Conservation (phyloP, 2,797 vertebrate genomes). For the Taenioides sp. region DNA sequence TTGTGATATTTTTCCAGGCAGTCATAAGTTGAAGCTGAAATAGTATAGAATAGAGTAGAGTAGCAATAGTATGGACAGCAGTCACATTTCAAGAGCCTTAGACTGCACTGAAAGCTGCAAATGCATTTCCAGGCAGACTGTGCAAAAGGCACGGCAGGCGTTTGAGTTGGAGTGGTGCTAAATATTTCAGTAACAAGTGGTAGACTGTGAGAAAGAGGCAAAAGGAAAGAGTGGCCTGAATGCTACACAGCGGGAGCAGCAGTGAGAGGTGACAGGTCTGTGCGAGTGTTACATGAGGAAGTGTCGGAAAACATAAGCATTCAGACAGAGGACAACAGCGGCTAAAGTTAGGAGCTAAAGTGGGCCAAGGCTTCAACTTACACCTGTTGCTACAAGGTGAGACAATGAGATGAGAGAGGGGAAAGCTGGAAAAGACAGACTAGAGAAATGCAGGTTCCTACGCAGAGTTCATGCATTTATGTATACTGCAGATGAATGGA, state of each 20-base stretch:
- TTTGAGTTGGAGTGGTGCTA: constrained; percentile 56
- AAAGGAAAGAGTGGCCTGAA: constrained; percentile 21
- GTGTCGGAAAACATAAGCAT: constrained; percentile 59
- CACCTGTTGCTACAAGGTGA: constrained; percentile 60
- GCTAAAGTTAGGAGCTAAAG: constrained; percentile 29
- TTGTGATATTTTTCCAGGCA: not conserved
- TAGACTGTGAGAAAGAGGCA: constrained; percentile 41
- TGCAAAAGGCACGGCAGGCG: constrained; percentile 36
- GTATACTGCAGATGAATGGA: constrained; percentile 27
- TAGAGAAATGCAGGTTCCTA: constrained; percentile 35
- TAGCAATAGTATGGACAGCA: constrained; percentile 5
- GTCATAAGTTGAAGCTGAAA: not conserved
- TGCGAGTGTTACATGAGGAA: constrained; percentile 50
- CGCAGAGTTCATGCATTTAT: constrained; percentile 50
- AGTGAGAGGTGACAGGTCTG: constrained; percentile 52
- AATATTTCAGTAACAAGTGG: constrained; percentile 70
- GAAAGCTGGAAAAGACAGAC: constrained; percentile 19
- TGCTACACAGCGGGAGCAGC: constrained; percentile 41
- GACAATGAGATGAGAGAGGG: constrained; percentile 22
- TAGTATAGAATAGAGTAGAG: not conserved
- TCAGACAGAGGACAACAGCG: constrained; percentile 32
- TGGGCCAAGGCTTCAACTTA: constrained; percentile 29
- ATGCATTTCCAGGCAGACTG: constrained; percentile 52
- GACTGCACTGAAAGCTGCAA: constrained; percentile 29
- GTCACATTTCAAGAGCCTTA: constrained; percentile 41